Evolutionary conservation across 2,797 vertebrate species (phyloP), one percentile per base, ranked within the genome.

Genomic region (Sciurus carolinensis): DNA sequence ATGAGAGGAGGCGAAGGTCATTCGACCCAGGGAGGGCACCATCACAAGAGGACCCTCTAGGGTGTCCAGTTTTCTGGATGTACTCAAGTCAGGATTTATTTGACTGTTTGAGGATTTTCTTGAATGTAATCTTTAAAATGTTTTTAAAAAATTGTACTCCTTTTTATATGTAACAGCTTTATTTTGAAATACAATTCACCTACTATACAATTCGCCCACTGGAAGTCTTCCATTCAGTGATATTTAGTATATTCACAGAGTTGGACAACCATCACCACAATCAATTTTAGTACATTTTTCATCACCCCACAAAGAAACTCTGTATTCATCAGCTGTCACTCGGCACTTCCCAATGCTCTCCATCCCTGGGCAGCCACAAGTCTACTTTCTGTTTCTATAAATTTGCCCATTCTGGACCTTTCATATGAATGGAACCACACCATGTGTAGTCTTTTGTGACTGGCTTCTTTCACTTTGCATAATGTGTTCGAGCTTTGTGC

Each of bases 171-270:
- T 67, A 39, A 73, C 12, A 80, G 20, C 26, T 87, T 67, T 69
- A 66, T 62, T 62, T n/a, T 82, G 28, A 86, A 44, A 80, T 79
- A 33, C 18, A 92, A 91, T 73, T 86, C 50, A 76, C 30, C 91
- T 42, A 42, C 8, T 57, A 83, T 44, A 71, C 3, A 67, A 72
- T 80, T 52, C 50, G 26, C 10, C 30, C 14, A 67, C 54, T 81
- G 67, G 39, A 90, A 54, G 54, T 76, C n/a, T 11, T 87, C 22
- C 28, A 75, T 18, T 47, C 33, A 66, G 0, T 20, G 14, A 7
- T 54, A 10, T 62, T 62, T 28, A 36, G 15, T 24, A 57, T 52
- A 85, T 62, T 90, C n/a, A 59, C 14, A 52, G n/a, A 87, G 22
- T 44, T 59, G 28, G 47, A 20, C 54, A 90, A 57, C 33, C 42